Evolutionary conservation across 1,140 invertebrate genomes (phyloP).

Genomic region (Euwallacea similis): DNA sequence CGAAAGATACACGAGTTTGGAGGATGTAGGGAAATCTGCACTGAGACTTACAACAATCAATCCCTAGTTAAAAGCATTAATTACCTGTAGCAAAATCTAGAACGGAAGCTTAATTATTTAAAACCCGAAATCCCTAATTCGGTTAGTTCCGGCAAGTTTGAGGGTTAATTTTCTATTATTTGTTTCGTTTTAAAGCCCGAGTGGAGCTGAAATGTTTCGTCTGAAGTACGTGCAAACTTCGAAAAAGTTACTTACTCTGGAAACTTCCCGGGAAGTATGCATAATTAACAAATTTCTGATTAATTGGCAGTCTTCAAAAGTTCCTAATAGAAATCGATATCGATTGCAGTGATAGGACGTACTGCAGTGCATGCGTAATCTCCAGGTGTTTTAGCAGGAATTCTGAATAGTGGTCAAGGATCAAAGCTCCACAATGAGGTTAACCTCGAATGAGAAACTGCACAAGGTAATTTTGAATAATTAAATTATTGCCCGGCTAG

Average conservation of each 20-base stretch:
- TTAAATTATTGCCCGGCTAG: constrained; percentile 16
- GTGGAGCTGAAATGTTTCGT: not conserved
- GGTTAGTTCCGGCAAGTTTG: constrained; percentile 15
- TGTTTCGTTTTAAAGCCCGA: not conserved
- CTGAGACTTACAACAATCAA: too few species aligned
- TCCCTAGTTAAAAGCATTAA: not conserved
- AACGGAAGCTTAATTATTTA: constrained; percentile 7
- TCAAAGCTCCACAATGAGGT: constrained; percentile 19
- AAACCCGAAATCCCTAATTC: constrained; percentile 9
- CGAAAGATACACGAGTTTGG: constrained; percentile 11
- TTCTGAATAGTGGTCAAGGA: not conserved
- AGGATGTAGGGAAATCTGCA: too few species aligned
- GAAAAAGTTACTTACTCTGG: too few species aligned
- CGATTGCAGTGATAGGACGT: too few species aligned
- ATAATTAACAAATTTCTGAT: too few species aligned
- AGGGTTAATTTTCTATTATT: constrained; percentile 9
- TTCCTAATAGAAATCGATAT: too few species aligned
- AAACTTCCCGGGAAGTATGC: too few species aligned
- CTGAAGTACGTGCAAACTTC: too few species aligned
- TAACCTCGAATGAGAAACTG: constrained; percentile 17
- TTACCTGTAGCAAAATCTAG: not conserved
- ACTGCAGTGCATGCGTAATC: too few species aligned
- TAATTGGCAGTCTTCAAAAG: too few species aligned
- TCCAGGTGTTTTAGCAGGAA: too few species aligned
- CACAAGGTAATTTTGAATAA: constrained; percentile 22